Evolutionary conservation across 2,113 vertebrate species (phyloP).

Genomic region (Cinclus mexicanus): DNA sequence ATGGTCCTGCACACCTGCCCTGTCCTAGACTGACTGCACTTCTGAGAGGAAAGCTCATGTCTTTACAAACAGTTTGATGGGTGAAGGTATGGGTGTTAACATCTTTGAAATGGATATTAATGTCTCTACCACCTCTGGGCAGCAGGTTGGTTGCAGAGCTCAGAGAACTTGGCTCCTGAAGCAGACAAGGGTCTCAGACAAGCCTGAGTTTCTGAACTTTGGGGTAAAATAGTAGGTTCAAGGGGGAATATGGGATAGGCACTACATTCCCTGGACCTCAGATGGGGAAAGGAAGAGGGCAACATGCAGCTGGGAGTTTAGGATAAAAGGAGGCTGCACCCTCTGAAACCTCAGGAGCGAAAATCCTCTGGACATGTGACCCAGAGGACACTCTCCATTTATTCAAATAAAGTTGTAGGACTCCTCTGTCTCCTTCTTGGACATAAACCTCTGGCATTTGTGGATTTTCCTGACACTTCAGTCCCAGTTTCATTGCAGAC

Average conservation of each 20-base stretch:
- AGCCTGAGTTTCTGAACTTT: background rate
- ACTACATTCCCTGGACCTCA: background rate
- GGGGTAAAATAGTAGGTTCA: too few relatives aligned
- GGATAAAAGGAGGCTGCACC: background rate
- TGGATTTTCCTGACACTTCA: background rate
- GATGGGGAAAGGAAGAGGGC: background rate
- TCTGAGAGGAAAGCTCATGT: background rate
- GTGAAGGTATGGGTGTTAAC: background rate
- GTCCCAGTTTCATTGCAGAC: background rate
- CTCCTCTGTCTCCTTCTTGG: background rate
- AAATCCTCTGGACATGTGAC: accelerated
- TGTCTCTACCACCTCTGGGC: background rate
- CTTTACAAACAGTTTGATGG: too few relatives aligned
- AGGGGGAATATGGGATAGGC: too few relatives aligned
- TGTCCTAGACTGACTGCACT: background rate
- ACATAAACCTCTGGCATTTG: background rate
- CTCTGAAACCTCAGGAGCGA: accelerated
- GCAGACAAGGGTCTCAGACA: background rate
- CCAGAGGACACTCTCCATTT: background rate
- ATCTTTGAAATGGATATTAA: background rate
- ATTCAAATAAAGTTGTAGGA: background rate
- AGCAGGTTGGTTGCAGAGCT: background rate
- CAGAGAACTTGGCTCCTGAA: too few relatives aligned
- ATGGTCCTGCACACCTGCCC: background rate
- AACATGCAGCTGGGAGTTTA: accelerated